Evolutionary conservation across 2,797 vertebrate genomes (phyloP), one percentile per base, ranked within the genome.

Genomic region (Chaetodon trifasciatus): DNA sequence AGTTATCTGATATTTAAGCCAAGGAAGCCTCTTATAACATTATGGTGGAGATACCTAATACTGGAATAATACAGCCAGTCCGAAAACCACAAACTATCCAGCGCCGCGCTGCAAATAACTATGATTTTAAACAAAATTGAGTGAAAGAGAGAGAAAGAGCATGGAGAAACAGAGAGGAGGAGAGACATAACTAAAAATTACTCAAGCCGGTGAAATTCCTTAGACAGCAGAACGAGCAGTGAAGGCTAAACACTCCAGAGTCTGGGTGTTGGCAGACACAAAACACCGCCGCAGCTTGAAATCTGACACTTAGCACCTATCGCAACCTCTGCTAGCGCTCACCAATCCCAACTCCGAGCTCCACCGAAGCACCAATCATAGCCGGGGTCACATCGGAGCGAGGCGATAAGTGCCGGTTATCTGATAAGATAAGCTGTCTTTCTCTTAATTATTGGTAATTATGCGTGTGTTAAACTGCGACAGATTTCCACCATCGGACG

Each of bases 221-320:
- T 75, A 81, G 89, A 92, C 92, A 85, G 89, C 90, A 89, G 89
- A 91, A 85, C 85, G 75, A 86, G 79, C 87, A 56, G 85, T 77
- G 88, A 92, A 91, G 90, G 91, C 83, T 94, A 91, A 93, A 92
- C 93, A 89, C 83, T 78, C 79, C 68, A 84, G 77, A 85, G 85
- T 89, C 86, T 74, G 90, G 82, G 91, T 93, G 92, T 92, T 93
- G 92, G 90, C 90, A 94, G 91, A 93, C 89, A 91, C 63, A 85
- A 86, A 91, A 86, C 91, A 91, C 83, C 37, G 13, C 84, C 84
- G 66, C 83, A 40, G 78, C 61, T 60, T 57, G 81, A 88, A 89
- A 87, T 57, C 66, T 24, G 79, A 86, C 56, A 81, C 78, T 67
- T 55, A 17, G 7, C 60, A 78, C 75, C 87, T 56, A 89, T 77